Conservation (phyloP, 2,113 vertebrate genomes). For the Anthoscopus minutus region DNA sequence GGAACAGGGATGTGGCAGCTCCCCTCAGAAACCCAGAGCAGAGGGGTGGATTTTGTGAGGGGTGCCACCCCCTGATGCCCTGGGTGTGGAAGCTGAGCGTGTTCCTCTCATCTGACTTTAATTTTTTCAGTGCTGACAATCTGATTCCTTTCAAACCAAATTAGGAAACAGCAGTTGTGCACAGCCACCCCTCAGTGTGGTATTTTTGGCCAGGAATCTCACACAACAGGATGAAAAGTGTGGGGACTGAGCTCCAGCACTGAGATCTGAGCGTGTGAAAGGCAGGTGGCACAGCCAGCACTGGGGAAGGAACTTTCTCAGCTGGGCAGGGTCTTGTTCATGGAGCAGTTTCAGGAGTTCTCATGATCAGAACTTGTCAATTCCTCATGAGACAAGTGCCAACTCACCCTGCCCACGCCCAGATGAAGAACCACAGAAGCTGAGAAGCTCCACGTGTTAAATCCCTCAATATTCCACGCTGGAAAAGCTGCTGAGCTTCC, state of each 20-base stretch:
- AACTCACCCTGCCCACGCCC: not conserved
- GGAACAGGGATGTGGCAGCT: not conserved
- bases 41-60: not conserved
- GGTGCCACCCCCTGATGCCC: not conserved
- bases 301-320: not conserved
- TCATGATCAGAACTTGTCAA: not conserved
- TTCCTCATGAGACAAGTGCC: not conserved
- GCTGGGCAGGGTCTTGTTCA: not conserved
- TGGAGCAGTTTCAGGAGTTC: not conserved
- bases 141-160: not conserved
- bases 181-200: not conserved
- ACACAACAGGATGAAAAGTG: not conserved
- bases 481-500: not conserved
- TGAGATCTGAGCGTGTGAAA: not conserved
- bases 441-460: not conserved
- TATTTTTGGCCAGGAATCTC: not conserved
- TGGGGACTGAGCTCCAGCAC: not conserved
- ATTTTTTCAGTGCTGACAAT: not conserved
- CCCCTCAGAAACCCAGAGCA: not conserved
- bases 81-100: not conserved
- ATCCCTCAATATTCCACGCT: accelerated
- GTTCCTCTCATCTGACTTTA: not conserved
- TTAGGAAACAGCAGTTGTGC: not conserved
- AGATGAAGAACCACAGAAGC: not conserved
- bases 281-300: not conserved